Evolutionary conservation across 1,140 invertebrate species (phyloP).

Genomic region (Meloidogyne chitwoodi): DNA sequence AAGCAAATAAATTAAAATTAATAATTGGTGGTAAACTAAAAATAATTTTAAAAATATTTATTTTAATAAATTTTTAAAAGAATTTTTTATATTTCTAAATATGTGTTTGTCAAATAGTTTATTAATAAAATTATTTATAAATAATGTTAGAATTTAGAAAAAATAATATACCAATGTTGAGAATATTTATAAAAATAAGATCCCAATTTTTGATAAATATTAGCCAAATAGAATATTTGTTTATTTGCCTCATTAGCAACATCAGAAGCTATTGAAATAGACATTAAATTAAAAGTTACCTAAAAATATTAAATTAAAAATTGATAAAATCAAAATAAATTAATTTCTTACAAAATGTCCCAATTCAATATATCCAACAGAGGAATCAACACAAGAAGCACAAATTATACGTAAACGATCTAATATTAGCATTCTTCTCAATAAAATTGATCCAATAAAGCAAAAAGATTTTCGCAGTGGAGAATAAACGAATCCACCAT

Average conservation of each 20-base stretch:
- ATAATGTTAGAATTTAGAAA: no score
- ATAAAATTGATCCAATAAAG: slow-evolving; percentile 20
- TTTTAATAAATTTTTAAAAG: background rate
- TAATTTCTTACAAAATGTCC: slow-evolving; percentile 25
- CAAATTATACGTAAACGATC: slow-evolving; percentile 27
- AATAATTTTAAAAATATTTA: background rate
- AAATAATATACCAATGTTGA: background rate
- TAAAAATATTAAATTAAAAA: slow-evolving; percentile 13
- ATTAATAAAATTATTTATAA: no score
- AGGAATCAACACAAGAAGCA: slow-evolving; percentile 17
- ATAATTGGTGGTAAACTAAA: background rate
- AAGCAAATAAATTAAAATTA: background rate
- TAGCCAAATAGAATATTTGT: slow-evolving; percentile 6
- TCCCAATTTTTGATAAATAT: slow-evolving; percentile 13
- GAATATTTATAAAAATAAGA: slow-evolving; percentile 19
- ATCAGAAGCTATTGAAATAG: slow-evolving; percentile 23
- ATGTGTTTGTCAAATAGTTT: no score
- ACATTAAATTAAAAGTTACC: slow-evolving; percentile 31
- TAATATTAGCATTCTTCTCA: slow-evolving; percentile 15
- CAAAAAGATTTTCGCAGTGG: slow-evolving; percentile 18
- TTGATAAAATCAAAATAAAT: background rate
- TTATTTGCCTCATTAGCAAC: slow-evolving; percentile 17
- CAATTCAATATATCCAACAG: slow-evolving; percentile 28
- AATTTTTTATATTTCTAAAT: no score
- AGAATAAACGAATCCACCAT: slow-evolving; percentile 15